A percentile compares a stretch with the other conserved stretches of the same genome.
phyloP scores from a whole-genome alignment of 2,888 invertebrate genomes.

The Steinernema carpocapsae region DNA sequence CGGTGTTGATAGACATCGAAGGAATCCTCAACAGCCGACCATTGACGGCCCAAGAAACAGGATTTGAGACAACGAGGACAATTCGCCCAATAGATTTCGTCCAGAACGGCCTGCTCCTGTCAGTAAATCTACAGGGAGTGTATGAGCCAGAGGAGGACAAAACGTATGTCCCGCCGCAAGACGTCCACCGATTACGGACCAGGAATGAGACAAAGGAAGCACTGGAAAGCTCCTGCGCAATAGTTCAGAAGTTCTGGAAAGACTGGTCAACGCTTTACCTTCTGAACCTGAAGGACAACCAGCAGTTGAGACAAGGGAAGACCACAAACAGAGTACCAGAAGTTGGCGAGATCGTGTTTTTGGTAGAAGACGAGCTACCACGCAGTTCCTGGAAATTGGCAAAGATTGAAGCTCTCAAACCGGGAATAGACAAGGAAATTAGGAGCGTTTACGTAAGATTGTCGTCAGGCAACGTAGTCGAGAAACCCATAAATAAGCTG shows the following conservation, averaged over 20 bases:
- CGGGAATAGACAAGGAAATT: conserved; percentile 2
- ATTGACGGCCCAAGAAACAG: too few species aligned
- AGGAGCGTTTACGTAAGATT: conserved; percentile 37
- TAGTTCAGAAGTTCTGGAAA: conserved; percentile 37
- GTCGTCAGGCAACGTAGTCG: background rate
- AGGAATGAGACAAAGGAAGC: conserved; percentile 32
- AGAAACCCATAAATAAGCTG: conserved; percentile 25
- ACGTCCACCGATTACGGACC: conserved; percentile 2
- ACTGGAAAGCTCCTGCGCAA: conserved; percentile 31
- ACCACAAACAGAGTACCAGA: conserved; percentile 1
- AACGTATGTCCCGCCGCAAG: conserved; percentile 37
- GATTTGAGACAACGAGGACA: too few species aligned
- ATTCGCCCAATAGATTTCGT: too few species aligned
- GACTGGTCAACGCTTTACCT: conserved; percentile 39
- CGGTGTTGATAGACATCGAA: too few species aligned
- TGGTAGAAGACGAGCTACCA: conserved; percentile 36
- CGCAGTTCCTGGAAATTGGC: conserved; percentile 39
- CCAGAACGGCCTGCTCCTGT: too few species aligned
- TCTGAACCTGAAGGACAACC: conserved; percentile 33
- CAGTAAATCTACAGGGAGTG: too few species aligned
- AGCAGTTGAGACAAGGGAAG: conserved; percentile 30
- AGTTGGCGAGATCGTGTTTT: conserved; percentile 35
- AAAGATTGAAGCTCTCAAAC: background rate
- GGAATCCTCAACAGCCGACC: too few species aligned
- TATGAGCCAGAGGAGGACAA: background rate